Evolutionary conservation across 2,113 vertebrate genomes (phyloP), one percentile per base, ranked within the genome.

Genomic region (Quiscalus mexicanus): DNA sequence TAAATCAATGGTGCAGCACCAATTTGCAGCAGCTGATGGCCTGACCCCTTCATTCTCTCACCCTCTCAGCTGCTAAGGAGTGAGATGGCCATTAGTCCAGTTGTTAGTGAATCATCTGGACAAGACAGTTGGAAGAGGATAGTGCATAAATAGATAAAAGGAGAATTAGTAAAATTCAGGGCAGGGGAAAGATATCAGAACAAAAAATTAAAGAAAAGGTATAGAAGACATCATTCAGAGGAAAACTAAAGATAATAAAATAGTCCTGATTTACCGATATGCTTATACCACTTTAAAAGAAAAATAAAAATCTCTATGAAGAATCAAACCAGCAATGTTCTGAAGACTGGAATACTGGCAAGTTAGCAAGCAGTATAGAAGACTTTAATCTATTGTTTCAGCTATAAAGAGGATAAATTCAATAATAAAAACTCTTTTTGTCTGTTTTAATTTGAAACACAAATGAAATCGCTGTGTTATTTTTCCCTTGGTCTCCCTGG

Each of bases 91-190:
- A 97, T 98, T 97, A 98, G 94, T 96, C 88, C 94, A 91, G 87
- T 55, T 45, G 94, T 96, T 98, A 97, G 96, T 90, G 96, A 97
- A 97, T 97, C 59, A 41, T 98, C 97, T 97, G 97, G 94, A 97
- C 87, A 92, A 95, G 97, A 93, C 68, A 93, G 70, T 94, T 95
- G 93, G 96, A 92, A 96, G 39, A 59, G 74, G 71, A 87, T 94
- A 89, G 91, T 74, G 27, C 18, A 81, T 65, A 90, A 88, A 80
- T 35, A 70, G 59, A 83, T 65, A 90, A 90, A 96, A 90, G 37
- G 12, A 63, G 27, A 98, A 92, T 74, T 87, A 96, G 77, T 89
- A 44, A 79, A 87, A 79, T 1, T 89, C 60, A 31, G 15, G 45
- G 7, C 6, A 62, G 10, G 68, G 3, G 16, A 67, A 84, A 91